A percentile compares a stretch with the other conserved stretches of the same genome.
Evolutionary conservation across 2,888 invertebrate genomes (phyloP).

Genomic region (Drosophila putrida): DNA sequence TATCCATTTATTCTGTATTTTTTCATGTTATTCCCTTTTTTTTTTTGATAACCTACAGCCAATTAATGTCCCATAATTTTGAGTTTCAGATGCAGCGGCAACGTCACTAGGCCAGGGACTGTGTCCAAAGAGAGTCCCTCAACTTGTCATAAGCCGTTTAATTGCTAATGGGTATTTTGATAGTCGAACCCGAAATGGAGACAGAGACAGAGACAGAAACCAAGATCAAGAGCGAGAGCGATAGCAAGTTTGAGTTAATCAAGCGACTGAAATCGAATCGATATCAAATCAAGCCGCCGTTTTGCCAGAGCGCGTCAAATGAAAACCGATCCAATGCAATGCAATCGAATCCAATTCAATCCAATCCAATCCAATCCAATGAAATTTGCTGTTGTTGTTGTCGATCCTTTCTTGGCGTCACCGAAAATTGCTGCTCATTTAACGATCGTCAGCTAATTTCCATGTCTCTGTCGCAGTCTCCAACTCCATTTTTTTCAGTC

Average conservation of each 20-base stretch:
- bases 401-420: constrained; percentile 69
- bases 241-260: constrained; percentile 40
- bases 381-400: constrained; percentile 16
- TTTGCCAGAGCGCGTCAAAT: constrained; percentile 70
- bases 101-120: constrained; percentile 26
- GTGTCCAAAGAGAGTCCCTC: constrained; percentile 32
- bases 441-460: constrained; percentile 80
- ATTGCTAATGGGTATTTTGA: constrained; percentile 78
- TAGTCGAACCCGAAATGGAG: constrained; percentile 28
- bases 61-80: constrained; percentile 84
- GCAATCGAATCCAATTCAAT: constrained; percentile 22
- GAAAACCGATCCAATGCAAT: constrained; percentile 75
- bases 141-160: constrained; percentile 77
- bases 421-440: constrained; percentile 71
- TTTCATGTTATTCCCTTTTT: neutral
- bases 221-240: neutral
- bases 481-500: constrained; percentile 17
- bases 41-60: constrained; percentile 58
- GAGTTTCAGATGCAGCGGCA: constrained; percentile 41
- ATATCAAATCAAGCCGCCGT: constrained; percentile 62
- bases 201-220: neutral
- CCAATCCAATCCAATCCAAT: constrained; percentile 62
- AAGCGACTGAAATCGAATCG: constrained; percentile 45
- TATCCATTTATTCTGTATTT: constrained; percentile 46
- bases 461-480: constrained; percentile 49